Conservation (phyloP, 1,140 invertebrate genomes). For the Trypoxylus dichotomus region DNA sequence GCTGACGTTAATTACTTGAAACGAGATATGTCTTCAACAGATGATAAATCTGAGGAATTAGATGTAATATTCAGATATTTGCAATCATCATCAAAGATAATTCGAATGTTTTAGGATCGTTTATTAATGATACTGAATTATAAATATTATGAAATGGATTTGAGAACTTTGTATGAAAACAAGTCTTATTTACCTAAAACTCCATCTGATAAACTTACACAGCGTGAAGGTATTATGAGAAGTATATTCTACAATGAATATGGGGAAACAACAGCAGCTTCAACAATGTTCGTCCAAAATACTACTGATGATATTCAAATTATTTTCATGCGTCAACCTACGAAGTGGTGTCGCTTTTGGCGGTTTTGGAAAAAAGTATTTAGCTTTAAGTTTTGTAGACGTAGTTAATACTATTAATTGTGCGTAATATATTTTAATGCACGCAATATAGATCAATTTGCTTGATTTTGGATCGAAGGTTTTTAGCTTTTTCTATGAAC, state of each 20-base stretch:
- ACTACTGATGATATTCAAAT: background rate
- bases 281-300: background rate
- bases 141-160: conserved; percentile 29
- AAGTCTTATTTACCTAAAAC: background rate
- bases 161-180: conserved; percentile 24
- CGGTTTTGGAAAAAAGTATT: background rate
- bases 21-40: background rate
- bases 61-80: background rate
- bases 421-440: background rate
- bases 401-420: background rate
- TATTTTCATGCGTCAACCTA: conserved; percentile 7
- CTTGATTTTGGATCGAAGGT: too few species aligned
- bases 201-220: background rate
- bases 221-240: conserved; percentile 12
- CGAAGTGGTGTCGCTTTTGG: background rate
- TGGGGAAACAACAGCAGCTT: background rate
- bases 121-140: conserved; percentile 28
- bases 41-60: conserved; percentile 6
- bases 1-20: background rate
- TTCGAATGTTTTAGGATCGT: conserved; percentile 12
- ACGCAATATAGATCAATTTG: too few species aligned
- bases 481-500: too few species aligned
- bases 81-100: background rate
- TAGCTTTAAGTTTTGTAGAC: conserved; percentile 23
- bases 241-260: conserved; percentile 19